Conservation (phyloP, 2,888 invertebrate genomes). For the Anthrax anthrax region DNA sequence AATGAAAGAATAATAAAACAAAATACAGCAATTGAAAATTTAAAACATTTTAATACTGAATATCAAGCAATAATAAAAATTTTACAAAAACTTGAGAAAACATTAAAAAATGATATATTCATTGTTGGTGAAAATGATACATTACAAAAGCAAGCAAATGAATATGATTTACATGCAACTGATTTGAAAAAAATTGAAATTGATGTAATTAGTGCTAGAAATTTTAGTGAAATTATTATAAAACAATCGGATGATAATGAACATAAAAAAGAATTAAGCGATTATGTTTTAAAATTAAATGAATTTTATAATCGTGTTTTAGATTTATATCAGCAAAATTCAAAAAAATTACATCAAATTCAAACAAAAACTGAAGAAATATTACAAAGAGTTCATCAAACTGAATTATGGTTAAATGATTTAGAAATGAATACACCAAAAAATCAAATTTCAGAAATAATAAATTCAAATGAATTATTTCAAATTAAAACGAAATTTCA, state of each 20-base stretch:
- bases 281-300: conserved; percentile 25
- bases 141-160: conserved; percentile 8
- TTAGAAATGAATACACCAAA: conserved; percentile 48
- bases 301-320: conserved; percentile 25
- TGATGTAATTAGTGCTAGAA: conserved; percentile 33
- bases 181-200: conserved; percentile 33
- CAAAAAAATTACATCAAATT: conserved; percentile 22
- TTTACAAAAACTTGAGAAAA: conserved; percentile 12
- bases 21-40: conserved; percentile 31
- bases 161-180: conserved; percentile 19
- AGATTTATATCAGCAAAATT: conserved; percentile 22
- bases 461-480: conserved; percentile 54
- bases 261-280: conserved; percentile 22
- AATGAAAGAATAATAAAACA: conserved; percentile 32
- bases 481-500: conserved; percentile 57
- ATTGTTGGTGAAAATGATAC: conserved; percentile 18
- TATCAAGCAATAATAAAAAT: conserved; percentile 23
- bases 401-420: conserved; percentile 46
- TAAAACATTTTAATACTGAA: conserved; percentile 31
- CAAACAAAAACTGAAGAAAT: conserved; percentile 25
- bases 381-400: conserved; percentile 23
- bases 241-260: conserved; percentile 24
- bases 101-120: conserved; percentile 13
- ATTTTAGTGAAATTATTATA: conserved; percentile 32
- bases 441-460: conserved; percentile 41